These are phyloP conservation scores for Cynodonichthys magdalenae DNA, from an alignment of 2,797 vertebrate species.

Conservation along the genomic window DNA sequence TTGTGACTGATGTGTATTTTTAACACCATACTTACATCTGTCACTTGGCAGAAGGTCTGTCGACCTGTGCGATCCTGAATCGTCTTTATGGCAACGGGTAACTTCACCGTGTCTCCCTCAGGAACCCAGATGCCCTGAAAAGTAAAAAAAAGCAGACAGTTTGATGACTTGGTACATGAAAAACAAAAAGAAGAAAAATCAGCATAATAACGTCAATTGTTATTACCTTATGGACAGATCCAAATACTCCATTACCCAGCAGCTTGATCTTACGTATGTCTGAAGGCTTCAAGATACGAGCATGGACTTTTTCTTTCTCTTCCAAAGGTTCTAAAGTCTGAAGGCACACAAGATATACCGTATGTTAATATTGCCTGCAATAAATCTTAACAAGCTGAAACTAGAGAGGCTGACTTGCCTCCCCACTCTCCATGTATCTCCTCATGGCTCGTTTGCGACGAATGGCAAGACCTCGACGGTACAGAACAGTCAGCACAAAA, in stretches of 20 bases:
- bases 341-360: background rate
- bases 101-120: conserved; percentile 93
- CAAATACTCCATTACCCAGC: conserved; percentile 90
- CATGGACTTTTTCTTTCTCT: conserved; percentile 90
- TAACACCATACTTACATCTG: conserved; percentile 83
- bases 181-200: background rate
- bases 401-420: conserved; percentile 77
- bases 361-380: conserved; percentile 6
- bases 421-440: conserved; percentile 91
- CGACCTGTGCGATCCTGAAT: conserved; percentile 88
- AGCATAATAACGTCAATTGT: background rate
- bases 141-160: background rate
- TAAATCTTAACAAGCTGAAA: background rate
- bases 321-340: conserved; percentile 92
- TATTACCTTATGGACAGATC: conserved; percentile 91
- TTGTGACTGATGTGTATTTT: background rate
- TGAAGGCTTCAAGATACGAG: conserved; percentile 88
- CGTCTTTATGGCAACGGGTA: conserved; percentile 95
- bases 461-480: conserved; percentile 88
- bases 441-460: conserved; percentile 93
- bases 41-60: conserved; percentile 87
- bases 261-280: conserved; percentile 91
- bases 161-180: background rate
- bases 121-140: conserved; percentile 94
- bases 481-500: conserved; percentile 84